Evolutionary conservation across 2,888 invertebrate species (phyloP).

Genomic region (Acronicta leporina): DNA sequence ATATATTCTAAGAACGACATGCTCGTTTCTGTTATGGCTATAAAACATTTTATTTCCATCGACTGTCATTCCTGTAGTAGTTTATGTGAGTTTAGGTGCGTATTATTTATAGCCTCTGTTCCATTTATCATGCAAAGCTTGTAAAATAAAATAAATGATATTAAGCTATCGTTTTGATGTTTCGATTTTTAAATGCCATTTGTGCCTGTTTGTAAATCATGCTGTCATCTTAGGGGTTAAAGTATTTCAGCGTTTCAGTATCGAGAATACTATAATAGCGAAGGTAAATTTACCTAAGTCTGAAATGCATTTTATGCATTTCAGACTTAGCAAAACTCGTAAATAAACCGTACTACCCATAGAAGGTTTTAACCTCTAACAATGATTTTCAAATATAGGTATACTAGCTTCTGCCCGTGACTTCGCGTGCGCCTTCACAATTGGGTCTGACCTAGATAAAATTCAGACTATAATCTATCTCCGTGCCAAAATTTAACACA

Average conservation of each 20-base stretch:
- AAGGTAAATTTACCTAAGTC: too few species aligned
- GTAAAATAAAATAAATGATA: slow-evolving; percentile 49
- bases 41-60: slow-evolving; percentile 60
- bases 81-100: slow-evolving; percentile 55
- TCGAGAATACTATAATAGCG: too few species aligned
- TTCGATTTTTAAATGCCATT: slow-evolving; percentile 24
- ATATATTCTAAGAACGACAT: slow-evolving; percentile 51
- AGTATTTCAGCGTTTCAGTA: neutral
- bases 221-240: slow-evolving; percentile 10
- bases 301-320: too few species aligned
- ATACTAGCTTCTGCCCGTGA: too few species aligned
- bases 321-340: too few species aligned
- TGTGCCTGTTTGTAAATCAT: slow-evolving; percentile 14
- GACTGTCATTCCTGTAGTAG: slow-evolving; percentile 51
- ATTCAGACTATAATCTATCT: too few species aligned
- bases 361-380: too few species aligned
- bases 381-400: too few species aligned
- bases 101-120: slow-evolving; percentile 49
- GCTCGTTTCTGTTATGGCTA: slow-evolving; percentile 48
- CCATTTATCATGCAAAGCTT: slow-evolving; percentile 53
- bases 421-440: too few species aligned
- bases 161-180: slow-evolving; percentile 24
- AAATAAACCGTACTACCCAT: too few species aligned
- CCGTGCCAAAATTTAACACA: too few species aligned
- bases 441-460: too few species aligned